Base-by-base conservation (phyloP, 2,113 vertebrate species). In the Actenoides lindsayi region DNA sequence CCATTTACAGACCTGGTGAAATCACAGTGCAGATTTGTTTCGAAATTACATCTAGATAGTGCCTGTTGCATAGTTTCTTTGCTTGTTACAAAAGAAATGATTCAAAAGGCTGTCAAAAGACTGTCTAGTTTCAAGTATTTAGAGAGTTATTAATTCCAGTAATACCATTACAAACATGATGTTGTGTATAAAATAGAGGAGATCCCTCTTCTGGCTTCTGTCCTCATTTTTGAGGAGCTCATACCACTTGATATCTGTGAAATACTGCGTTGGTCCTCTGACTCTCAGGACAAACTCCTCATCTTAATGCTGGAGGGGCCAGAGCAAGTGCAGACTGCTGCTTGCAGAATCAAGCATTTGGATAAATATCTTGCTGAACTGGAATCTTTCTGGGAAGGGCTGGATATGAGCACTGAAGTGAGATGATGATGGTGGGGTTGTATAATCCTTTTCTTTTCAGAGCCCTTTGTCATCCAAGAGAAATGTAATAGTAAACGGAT, bases 331-430 rank as follows among this genome's bases (percentile, higher is more conserved):
- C 69, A 91, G 82, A 68, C 42, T 64, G 53, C 67, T 90, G 46
- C 2, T 3, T 62, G 67, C 19, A 80, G 85, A 90, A 71, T 31
- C 19, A 81, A 86, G 21, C 53, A 41, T 56, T 71, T 78, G 77
- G 76, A 68, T 84, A 71, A 95, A 84, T 59, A 82, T n/a, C 73
- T 85, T 68, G 62, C 69, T 82, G 65, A 83, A 75, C 86, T 89
- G 56, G 73, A 81, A 75, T 71, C 73, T 71, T 84, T 87, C 41
- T 88, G 83, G 62, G 44, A 86, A 89, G 51, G 65, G 68, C 53
- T 89, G 86, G 83, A 89, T 71, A 33, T 39, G 68, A 95, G 76
- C 53, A 64, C 46, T 50, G 28, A 95, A 86, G 24, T 63, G 41
- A 0, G 0, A 64, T 92, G 81, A 77, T 0, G 4, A 20, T 4